Evolutionary conservation across 92 coral and sea anemone species (phyloP).

Genomic region (Phenganax stokvisi): DNA sequence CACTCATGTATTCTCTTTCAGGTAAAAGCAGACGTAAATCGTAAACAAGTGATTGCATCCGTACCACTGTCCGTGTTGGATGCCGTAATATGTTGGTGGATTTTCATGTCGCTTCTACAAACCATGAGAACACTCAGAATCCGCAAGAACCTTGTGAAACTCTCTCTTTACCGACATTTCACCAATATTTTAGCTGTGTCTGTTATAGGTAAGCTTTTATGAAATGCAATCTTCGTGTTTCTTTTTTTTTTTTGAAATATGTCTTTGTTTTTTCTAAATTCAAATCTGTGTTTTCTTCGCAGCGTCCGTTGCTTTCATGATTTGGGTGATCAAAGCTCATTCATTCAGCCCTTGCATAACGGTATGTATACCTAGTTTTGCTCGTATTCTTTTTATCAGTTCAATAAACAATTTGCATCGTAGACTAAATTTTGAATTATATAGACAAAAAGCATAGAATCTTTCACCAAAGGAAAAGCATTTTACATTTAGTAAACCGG

Average conservation of each 20-base stretch:
- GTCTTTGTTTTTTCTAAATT: not conserved
- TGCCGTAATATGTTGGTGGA: conserved; percentile 99
- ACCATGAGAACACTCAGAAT: conserved; percentile 91
- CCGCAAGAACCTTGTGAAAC: conserved; percentile 80
- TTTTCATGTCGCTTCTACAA: conserved; percentile 95
- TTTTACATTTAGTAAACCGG: no score
- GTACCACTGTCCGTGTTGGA: conserved; percentile 91
- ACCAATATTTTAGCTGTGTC: conserved; percentile 90
- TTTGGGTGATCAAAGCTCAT: conserved; percentile 92
- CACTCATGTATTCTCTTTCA: conserved; percentile 4
- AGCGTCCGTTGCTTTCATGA: conserved; percentile 96
- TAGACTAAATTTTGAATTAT: no score
- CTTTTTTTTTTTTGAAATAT: not conserved
- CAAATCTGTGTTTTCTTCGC: conserved; percentile 11
- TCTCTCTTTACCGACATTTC: conserved; percentile 88
- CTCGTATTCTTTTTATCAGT: not conserved
- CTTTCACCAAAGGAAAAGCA: no score
- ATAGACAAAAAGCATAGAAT: no score
- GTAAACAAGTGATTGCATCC: conserved; percentile 68
- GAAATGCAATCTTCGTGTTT: not conserved
- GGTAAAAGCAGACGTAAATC: conserved; percentile 70
- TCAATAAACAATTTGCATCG: no score
- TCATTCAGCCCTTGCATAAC: conserved; percentile 62
- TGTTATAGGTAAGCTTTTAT: conserved; percentile 66
- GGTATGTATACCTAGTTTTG: not conserved